A percentile compares a stretch with the other conserved stretches of the same genome.
Conservation (phyloP, 1,140 invertebrate genomes). For the Lordiphosa collinella region DNA sequence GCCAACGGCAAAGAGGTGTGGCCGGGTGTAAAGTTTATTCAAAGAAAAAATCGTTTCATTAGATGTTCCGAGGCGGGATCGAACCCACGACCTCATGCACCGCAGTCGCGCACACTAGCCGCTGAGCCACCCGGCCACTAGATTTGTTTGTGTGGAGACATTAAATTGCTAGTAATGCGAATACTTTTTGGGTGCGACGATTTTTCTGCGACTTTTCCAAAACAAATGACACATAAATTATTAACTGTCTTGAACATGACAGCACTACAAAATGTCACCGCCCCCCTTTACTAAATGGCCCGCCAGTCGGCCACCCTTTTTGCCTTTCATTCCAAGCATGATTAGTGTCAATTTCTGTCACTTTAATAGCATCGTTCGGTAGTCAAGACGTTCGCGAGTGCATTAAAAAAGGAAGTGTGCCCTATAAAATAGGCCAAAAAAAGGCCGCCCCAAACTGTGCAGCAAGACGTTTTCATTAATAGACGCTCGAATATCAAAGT, state of each 20-base stretch:
- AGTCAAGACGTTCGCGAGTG: conserved; percentile 43
- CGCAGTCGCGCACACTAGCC: no score
- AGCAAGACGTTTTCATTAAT: conserved; percentile 68
- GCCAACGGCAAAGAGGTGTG: no score
- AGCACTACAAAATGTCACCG: conserved; percentile 52
- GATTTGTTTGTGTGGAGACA: no score
- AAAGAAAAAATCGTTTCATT: no score
- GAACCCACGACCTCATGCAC: no score
- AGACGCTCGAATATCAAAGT: conserved; percentile 75
- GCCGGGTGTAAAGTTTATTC: no score
- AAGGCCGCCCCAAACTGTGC: conserved; percentile 29
- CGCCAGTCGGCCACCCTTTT: conserved; percentile 46
- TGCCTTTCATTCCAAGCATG: conserved; percentile 55
- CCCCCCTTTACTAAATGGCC: not conserved
- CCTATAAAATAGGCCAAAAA: conserved; percentile 69
- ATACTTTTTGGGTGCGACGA: conserved; percentile 2
- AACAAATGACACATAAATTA: conserved; percentile 65
- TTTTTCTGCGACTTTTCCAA: conserved; percentile 31
- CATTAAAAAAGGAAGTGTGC: conserved; percentile 69
- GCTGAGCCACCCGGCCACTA: no score
- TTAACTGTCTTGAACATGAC: conserved; percentile 48
- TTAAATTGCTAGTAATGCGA: no score
- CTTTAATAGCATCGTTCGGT: conserved; percentile 62
- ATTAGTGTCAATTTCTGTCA: conserved; percentile 77
- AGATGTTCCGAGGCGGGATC: no score